Percentiles rank a stretch among this genome's conserved stretches.
These are phyloP conservation scores for Palythoa caribaeorum DNA, from an alignment of 92 coral and sea anemone genomes.

Conservation along the genomic window DNA sequence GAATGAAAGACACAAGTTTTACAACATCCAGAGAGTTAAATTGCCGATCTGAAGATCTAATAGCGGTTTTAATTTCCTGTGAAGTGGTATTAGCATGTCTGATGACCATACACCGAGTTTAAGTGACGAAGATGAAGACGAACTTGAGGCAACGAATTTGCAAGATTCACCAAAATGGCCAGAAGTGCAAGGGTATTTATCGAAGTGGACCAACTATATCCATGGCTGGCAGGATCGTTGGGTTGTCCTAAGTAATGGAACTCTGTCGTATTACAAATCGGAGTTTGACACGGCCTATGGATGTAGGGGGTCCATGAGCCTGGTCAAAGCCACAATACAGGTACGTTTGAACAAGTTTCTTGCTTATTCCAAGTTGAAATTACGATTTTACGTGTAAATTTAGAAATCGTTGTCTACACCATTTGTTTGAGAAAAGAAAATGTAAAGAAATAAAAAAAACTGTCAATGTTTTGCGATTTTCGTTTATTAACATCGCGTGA, in stretches of 20 bases:
- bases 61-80: slow-evolving; percentile 49
- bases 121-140: slow-evolving; percentile 98
- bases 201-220: slow-evolving; percentile 99
- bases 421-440: background rate
- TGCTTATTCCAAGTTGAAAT: background rate
- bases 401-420: background rate
- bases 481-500: background rate
- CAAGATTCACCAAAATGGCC: slow-evolving; percentile 73
- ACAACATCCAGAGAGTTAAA: slow-evolving; percentile 8
- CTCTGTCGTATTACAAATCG: slow-evolving; percentile 93
- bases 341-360: slow-evolving; percentile 38
- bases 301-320: slow-evolving; percentile 98
- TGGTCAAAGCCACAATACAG: slow-evolving; percentile 94
- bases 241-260: slow-evolving; percentile 93
- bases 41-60: slow-evolving; percentile 14
- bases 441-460: background rate
- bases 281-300: slow-evolving; percentile 97
- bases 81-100: slow-evolving; percentile 87
- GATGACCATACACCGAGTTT: slow-evolving; percentile 95
- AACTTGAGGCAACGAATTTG: slow-evolving; percentile 69
- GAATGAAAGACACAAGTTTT: slow-evolving; percentile 22
- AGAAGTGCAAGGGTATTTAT: slow-evolving; percentile 87
- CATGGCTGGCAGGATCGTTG: slow-evolving; percentile 99
- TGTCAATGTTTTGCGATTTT: background rate
- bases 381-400: background rate